Evolutionary conservation across 2,888 invertebrate species (phyloP), one percentile per base, ranked within the genome.

Genomic region (Troilus luridus): DNA sequence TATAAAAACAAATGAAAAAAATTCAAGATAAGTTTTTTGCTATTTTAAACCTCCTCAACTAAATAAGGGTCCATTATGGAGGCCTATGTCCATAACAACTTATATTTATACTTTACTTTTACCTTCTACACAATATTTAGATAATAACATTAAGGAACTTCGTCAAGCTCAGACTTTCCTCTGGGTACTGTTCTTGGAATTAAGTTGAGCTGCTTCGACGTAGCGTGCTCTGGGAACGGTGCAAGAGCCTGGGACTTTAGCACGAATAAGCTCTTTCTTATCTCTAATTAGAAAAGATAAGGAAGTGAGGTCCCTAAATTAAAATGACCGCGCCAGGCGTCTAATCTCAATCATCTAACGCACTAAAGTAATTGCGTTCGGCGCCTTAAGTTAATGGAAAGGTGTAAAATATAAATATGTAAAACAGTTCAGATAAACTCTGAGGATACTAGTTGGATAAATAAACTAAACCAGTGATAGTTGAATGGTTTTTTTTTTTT

Each of bases 261-360:
- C 85, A 14, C 85, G 56, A 85, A 85, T 85, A n/a, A 58, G 85
- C 85, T 85, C 9, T 56, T 11, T 56, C 85, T 85, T 85, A 85
- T 85, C 85, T 85, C 56, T 85, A 85, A 85, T 54, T 58, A 85
- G 85, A 85, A 58, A 54, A 56, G 54, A 85, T 56, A 58, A 58
- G 85, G 56, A 54, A 85, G 85, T 58, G 1, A 56, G 56, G 21
- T 54, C 11, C 21, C 85, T 85, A 85, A 85, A 85, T 85, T 58
- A 58, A 85, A 85, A 77, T 77, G 72, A 17, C 72, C 72, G 41
- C 72, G 17, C 7, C 27, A 41, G 27, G 17, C 72, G 17, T 27
- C 72, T 77, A 77, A 77, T 77, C 72, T 77, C 41, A 17, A 41
- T 41, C 27, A 77, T 77, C 72, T 6, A 77, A 77, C 72, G 72